Percentiles rank a stretch among this genome's conserved stretches.
phyloP scores from a whole-genome alignment of 2,888 invertebrate species.

The Drosophila dives region DNA sequence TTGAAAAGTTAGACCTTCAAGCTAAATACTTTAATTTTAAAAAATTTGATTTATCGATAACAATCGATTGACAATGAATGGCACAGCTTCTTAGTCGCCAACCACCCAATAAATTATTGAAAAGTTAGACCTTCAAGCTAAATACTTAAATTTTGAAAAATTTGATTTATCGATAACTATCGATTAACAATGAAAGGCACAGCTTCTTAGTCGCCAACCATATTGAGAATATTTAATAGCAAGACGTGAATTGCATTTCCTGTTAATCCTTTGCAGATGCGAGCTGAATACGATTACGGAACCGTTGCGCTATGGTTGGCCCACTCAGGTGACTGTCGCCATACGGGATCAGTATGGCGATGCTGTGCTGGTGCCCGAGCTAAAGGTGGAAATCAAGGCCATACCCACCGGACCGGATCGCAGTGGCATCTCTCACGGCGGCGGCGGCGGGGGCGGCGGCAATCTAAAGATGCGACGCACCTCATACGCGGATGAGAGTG shows the following conservation, averaged over 20 bases:
- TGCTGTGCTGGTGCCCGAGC: constrained; percentile 92
- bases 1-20: neutral
- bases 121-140: neutral
- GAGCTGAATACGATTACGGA: constrained; percentile 91
- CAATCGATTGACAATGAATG: neutral
- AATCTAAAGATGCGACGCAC: constrained; percentile 82
- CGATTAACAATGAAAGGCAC: neutral
- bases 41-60: neutral
- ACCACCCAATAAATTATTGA: no score
- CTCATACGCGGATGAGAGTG: constrained; percentile 73
- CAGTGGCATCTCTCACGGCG: constrained; percentile 61
- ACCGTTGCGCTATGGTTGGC: constrained; percentile 92
- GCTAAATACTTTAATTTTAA: no score
- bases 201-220: no score
- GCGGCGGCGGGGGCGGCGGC: constrained; percentile 64
- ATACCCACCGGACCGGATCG: constrained; percentile 82
- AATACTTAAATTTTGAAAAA: no score
- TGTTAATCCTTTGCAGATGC: constrained; percentile 86
- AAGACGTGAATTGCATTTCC: neutral
- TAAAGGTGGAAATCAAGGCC: constrained; percentile 87
- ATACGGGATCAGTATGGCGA: constrained; percentile 97
- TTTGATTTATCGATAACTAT: neutral
- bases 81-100: no score
- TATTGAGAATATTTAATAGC: neutral
- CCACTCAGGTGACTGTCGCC: constrained; percentile 91